Base-by-base conservation (phyloP, 2,113 vertebrate genomes). In the Paracanthobrama guichenoti region DNA sequence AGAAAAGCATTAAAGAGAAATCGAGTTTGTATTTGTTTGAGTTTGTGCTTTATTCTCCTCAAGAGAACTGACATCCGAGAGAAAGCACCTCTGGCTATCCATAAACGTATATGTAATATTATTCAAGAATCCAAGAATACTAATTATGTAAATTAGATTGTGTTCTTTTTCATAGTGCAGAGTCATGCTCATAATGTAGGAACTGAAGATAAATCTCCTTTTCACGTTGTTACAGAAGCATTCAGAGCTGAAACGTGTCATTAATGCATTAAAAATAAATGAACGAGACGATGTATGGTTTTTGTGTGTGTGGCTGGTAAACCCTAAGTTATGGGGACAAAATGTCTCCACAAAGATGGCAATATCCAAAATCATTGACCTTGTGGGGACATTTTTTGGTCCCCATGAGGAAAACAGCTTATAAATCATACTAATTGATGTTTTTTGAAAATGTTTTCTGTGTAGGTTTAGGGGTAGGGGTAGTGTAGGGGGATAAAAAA, bases 81-180 rank as follows among this genome's bases (percentile, higher is more conserved):
- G 28, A 57, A 79, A 79, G 28, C 39, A 20, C 57, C 57, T 18
- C 35, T 46, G 57, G 57, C 39, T 79, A 42, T 46, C 57, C 24
- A 44, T 78, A 78, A 78, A 78, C 67, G 24, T n/a, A 67, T 80
- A 48, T 3, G 42, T 50, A 50, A 80, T 20, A 50, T 14, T 28
- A 50, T 66, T 64, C 60, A 80, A 79, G 39, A 62, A 78, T 64
- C 20, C 59, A 79, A 79, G 78, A 46, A 78, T 22, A 48, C 60
- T 64, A 80, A 76, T 76, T 76, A n/a, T 64, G 60, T 14, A 80
- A 80, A 66, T 66, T 31, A 35, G 44, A 81, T n/a, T 9, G 44
- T 67, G 78, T 81, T 67, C 62, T 50, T 66, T 81, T 80, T 66
- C 9, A 80, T 0, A 60, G 76, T 79, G 60, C 44, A 48, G 24